These are phyloP conservation scores for Pongo pygmaeus DNA, from an alignment of 2,113 vertebrate species.

Conservation along the genomic window DNA sequence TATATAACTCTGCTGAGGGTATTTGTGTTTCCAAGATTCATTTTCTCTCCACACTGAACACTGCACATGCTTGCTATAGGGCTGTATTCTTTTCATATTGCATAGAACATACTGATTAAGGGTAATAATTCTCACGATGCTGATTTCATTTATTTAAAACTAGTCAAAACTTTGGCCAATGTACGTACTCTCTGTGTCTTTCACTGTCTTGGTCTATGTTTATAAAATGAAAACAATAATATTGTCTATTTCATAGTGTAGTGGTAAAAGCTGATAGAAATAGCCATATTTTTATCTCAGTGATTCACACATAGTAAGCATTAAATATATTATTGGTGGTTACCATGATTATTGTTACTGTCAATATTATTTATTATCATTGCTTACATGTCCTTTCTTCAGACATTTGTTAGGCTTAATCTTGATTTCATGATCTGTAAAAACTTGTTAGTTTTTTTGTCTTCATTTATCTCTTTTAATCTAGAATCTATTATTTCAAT, in stretches of 20 bases:
- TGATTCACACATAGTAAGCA: not conserved
- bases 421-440: not conserved
- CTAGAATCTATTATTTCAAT: constrained; percentile 5
- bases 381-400: not conserved
- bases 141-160: not conserved
- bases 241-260: not conserved
- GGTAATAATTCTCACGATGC: not conserved
- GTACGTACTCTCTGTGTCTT: not conserved
- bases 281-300: not conserved
- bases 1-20: not conserved
- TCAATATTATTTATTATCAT: not conserved
- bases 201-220: not conserved
- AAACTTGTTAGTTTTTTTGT: not conserved
- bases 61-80: rapidly evolving
- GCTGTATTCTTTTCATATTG: not conserved
- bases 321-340: not conserved
- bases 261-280: not conserved
- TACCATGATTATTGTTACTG: not conserved
- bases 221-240: not conserved
- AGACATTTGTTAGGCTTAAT: not conserved
- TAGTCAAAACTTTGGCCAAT: not conserved
- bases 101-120: not conserved
- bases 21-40: not conserved
- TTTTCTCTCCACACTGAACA: not conserved
- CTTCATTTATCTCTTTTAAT: not conserved